Conservation (phyloP, 2,888 invertebrate genomes). For the Adela reaumurella region DNA sequence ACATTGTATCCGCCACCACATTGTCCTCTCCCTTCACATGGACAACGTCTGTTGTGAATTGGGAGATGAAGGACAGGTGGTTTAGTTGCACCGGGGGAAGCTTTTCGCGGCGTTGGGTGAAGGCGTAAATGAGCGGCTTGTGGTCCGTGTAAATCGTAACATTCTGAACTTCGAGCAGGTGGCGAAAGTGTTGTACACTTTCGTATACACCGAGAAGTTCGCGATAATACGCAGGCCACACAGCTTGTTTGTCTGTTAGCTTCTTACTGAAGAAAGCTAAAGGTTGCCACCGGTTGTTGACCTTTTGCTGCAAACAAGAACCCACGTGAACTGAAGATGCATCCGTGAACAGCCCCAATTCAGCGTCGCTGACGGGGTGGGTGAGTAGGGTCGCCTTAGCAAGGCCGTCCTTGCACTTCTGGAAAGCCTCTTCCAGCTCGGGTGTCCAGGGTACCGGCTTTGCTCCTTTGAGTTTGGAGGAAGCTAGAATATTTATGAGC, state of each 20-base stretch:
- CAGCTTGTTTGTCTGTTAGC: slow-evolving; percentile 1
- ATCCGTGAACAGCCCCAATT: background rate
- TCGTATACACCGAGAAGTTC: background rate
- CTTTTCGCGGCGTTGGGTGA: slow-evolving; percentile 10
- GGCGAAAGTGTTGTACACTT: background rate
- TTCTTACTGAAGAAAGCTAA: background rate
- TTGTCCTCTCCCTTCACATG: slow-evolving; percentile 1
- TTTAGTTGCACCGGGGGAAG: slow-evolving; percentile 13
- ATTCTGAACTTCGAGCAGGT: background rate
- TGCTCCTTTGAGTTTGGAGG: too few species aligned
- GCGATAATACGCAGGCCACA: background rate
- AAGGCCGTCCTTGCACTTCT: too few species aligned
- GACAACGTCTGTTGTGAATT: slow-evolving; percentile 11
- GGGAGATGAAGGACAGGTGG: slow-evolving; percentile 13
- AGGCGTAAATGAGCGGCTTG: slow-evolving; percentile 12
- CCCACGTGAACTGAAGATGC: background rate
- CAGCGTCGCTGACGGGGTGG: too few species aligned
- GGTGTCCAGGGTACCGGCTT: too few species aligned
- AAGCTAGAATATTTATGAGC: too few species aligned
- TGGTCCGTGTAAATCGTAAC: slow-evolving; percentile 6
- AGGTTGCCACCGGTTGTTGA: background rate
- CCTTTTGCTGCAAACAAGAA: background rate
- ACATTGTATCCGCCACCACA: background rate
- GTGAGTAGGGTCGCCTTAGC: too few species aligned
- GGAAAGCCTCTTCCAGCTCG: too few species aligned